A percentile compares a stretch with the other conserved stretches of the same genome.
Conservation (phyloP, 2,888 invertebrate species). For the Atethmia centrago region DNA sequence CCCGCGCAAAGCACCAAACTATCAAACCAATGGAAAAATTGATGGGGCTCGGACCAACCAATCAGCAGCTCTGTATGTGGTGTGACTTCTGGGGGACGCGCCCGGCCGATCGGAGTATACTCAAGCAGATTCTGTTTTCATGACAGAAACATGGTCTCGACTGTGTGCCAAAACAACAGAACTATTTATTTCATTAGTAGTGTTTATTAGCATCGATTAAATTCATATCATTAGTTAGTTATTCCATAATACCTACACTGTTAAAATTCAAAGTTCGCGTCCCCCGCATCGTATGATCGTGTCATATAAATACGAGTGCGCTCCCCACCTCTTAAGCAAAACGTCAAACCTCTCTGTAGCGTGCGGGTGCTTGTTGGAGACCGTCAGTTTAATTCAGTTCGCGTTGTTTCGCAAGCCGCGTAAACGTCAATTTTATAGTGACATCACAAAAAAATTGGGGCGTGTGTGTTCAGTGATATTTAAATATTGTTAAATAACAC, state of each 20-base stretch:
- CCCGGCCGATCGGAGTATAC: slow-evolving; percentile 70
- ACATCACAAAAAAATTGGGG: slow-evolving; percentile 79
- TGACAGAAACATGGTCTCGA: slow-evolving; percentile 72
- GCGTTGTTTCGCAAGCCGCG: slow-evolving; percentile 83
- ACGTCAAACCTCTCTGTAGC: slow-evolving; percentile 84
- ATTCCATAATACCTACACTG: slow-evolving; percentile 69
- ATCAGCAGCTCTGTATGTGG: slow-evolving; percentile 83
- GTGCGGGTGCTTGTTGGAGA: slow-evolving; percentile 77
- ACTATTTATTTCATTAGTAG: slow-evolving; percentile 55
- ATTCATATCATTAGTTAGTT: slow-evolving; percentile 71
- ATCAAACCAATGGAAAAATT: slow-evolving; percentile 77
- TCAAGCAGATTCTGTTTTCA: slow-evolving; percentile 66
- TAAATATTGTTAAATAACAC: slow-evolving; percentile 86
- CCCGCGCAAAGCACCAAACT: slow-evolving; percentile 71
- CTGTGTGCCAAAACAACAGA: slow-evolving; percentile 58
- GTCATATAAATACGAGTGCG: slow-evolving; percentile 86
- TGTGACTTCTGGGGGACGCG: slow-evolving; percentile 88
- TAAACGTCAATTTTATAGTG: slow-evolving; percentile 83
- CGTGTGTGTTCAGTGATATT: slow-evolving; percentile 90
- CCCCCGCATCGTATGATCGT: slow-evolving; percentile 88
- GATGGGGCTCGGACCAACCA: slow-evolving; percentile 74
- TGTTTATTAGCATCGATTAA: slow-evolving; percentile 68
- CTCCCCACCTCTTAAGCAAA: slow-evolving; percentile 87
- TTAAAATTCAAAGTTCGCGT: slow-evolving; percentile 82
- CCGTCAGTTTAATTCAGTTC: slow-evolving; percentile 73